Evolutionary conservation across 2,888 invertebrate species (phyloP).

Genomic region (Asteroscopus sphinx): DNA sequence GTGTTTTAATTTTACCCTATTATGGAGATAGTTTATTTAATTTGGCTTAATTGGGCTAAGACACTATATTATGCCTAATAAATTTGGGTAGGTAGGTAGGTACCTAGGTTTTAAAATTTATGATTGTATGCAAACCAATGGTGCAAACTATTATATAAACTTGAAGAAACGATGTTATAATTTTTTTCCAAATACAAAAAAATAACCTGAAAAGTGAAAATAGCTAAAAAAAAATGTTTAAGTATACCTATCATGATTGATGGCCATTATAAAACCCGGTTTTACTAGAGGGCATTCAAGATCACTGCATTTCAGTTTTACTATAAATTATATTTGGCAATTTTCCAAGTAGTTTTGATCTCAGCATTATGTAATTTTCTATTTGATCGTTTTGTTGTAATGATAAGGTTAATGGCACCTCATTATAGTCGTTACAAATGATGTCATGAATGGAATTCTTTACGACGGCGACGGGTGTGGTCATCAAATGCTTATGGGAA

Average conservation of each 20-base stretch:
- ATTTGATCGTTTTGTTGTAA: constrained; percentile 42
- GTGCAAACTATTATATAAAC: neutral
- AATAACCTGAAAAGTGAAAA: neutral
- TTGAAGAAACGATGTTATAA: neutral
- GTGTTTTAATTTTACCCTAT: constrained; percentile 24
- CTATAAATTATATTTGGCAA: constrained; percentile 48
- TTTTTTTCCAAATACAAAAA: too few species aligned
- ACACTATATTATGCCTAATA: neutral
- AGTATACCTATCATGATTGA: neutral
- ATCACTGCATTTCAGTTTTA: constrained; percentile 34
- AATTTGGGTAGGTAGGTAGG: neutral
- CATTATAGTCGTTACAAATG: constrained; percentile 56
- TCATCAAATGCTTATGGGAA: constrained; percentile 25
- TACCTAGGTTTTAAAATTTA: neutral
- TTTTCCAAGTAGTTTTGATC: constrained; percentile 40
- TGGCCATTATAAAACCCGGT: constrained; percentile 6
- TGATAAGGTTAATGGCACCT: constrained; percentile 52
- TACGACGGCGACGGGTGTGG: constrained; percentile 43
- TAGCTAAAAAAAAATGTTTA: constrained; percentile 1
- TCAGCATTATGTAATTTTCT: constrained; percentile 37
- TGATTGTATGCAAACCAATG: too few species aligned
- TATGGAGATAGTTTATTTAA: constrained; percentile 12
- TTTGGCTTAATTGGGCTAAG: constrained; percentile 29
- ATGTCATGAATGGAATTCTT: constrained; percentile 59
- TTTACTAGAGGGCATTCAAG: constrained; percentile 42